Base-by-base conservation (phyloP, 2,113 vertebrate species). In the Sinocyclocheilus anophthalmus region DNA sequence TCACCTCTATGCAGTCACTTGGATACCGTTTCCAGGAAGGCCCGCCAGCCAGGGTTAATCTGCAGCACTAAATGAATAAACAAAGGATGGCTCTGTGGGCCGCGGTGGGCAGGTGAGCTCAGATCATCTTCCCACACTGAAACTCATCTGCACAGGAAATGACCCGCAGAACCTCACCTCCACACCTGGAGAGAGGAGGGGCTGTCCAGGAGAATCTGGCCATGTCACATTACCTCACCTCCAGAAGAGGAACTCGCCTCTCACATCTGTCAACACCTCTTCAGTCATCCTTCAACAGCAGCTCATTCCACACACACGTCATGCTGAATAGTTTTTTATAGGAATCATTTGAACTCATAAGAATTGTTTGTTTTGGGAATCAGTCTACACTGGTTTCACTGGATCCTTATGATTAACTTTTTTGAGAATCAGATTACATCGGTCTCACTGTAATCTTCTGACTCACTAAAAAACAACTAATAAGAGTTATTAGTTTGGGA, bases 81-180 rank as follows among this genome's bases (percentile, higher is more conserved):
- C 97, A 99, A 99, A 97, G 97, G 95, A 94, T 93, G 94, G 94
- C 96, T 97, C 96, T 99, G 97, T 99, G 94, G 93, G 92, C 11
- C 88, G 20, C 33, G 91, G 87, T 89, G 90, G 94, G 96, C 98
- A 98, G 97, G 97, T 98, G 98, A 98, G 93, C 93, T 65, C 96
- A 97, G 97, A 98, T 95, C 92, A 97, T 98, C 97, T 96, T 93
- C 94, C 91, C 93, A 93, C 95, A 94, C 94, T 95, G 93, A 96
- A 96, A 96, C 95, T 95, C 96, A 96, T 94, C 96, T 94, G 84
- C 94, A 86, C 94, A 97, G 97, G 97, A 98, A 97, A 97, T 97
- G 96, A 97, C 96, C 94, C 94, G 94, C 95, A 96, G 96, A 93
- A 95, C 95, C 92, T 94, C 93, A 94, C 95, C 92, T 94, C 95